Conservation (phyloP, 2,797 vertebrate species). For the Sternotherus odoratus region DNA sequence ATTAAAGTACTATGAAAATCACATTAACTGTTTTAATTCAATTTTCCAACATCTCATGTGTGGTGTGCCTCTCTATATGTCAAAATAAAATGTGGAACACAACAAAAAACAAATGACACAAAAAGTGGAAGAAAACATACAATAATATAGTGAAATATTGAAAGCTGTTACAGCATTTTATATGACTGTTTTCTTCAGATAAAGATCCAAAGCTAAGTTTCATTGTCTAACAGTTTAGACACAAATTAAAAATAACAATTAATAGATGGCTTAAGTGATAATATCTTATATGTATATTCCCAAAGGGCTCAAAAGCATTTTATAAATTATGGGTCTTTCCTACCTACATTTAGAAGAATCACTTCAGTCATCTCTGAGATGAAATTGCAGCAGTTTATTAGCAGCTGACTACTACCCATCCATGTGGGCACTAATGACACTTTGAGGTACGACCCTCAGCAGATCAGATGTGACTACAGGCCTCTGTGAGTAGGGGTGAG, state of each 20-base stretch:
- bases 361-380: not conserved
- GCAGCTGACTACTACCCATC: too few species aligned
- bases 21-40: not conserved
- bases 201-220: not conserved
- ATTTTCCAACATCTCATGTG: not conserved
- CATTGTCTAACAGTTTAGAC: not conserved
- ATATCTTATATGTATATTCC: not conserved
- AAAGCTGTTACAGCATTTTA: not conserved
- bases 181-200: not conserved
- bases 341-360: not conserved
- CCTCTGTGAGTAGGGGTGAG: too few species aligned
- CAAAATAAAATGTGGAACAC: not conserved
- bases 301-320: not conserved
- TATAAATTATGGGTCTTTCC: not conserved
- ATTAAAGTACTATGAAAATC: not conserved
- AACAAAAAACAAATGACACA: not conserved
- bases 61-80: not conserved
- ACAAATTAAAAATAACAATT: not conserved
- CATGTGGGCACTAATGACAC: too few species aligned
- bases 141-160: not conserved
- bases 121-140: not conserved
- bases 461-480: too few species aligned
- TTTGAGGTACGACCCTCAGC: too few species aligned
- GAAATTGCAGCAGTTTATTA: not conserved
- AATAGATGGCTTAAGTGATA: not conserved